These are phyloP conservation scores for Campylomormyrus numenius DNA, from an alignment of 2,113 vertebrate genomes.

Conservation along the genomic window DNA sequence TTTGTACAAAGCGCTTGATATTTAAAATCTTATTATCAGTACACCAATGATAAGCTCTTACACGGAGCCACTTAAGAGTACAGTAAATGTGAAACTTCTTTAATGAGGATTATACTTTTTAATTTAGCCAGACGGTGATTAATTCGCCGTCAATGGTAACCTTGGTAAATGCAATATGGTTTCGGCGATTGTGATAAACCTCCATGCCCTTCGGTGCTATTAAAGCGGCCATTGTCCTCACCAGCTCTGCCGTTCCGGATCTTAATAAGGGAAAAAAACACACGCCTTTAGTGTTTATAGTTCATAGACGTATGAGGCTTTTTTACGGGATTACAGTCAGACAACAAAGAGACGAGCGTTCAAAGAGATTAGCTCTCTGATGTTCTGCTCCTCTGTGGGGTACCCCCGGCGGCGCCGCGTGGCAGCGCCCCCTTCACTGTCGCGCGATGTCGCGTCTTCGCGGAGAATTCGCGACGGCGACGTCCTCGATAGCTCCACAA, in stretches of 20 bases:
- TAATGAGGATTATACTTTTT: slow-evolving; percentile 41
- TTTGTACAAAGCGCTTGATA: slow-evolving; percentile 27
- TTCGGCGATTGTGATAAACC: slow-evolving; percentile 37
- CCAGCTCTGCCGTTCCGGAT: slow-evolving; percentile 14
- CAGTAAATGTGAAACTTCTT: slow-evolving; percentile 36
- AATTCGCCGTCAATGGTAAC: slow-evolving; percentile 41
- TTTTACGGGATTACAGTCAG: background rate
- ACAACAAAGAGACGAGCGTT: background rate
- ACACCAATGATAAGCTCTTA: slow-evolving; percentile 30
- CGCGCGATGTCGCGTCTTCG: background rate
- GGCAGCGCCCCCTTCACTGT: background rate
- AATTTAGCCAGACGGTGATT: slow-evolving; percentile 40
- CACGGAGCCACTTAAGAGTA: slow-evolving; percentile 31
- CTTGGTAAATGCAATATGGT: slow-evolving; percentile 37
- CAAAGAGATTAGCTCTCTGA: background rate
- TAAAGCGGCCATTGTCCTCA: slow-evolving; percentile 22
- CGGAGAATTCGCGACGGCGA: background rate
- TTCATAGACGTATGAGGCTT: background rate
- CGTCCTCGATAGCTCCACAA: background rate
- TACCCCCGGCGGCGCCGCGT: background rate
- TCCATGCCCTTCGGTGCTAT: slow-evolving; percentile 26
- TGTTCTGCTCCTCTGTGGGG: background rate
- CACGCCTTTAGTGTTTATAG: background rate
- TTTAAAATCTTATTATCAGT: slow-evolving; percentile 37
- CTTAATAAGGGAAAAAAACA: slow-evolving; percentile 20